phyloP scores from a whole-genome alignment of 2,888 invertebrate genomes.

The Mesorhabditis sp. region DNA sequence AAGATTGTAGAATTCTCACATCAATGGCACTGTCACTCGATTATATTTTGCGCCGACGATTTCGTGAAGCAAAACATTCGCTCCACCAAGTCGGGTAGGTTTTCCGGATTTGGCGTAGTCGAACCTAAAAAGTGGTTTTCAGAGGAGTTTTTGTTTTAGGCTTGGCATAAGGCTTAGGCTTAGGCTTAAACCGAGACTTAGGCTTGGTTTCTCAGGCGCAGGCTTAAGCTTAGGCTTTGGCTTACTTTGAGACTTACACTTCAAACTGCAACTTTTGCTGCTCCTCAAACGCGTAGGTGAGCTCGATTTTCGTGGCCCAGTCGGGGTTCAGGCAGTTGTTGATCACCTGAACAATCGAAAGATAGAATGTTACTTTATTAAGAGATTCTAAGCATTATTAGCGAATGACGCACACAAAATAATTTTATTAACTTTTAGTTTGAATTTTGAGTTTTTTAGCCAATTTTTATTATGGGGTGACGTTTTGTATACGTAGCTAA shows the following conservation, averaged over 20 bases:
- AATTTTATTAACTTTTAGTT: too few species aligned
- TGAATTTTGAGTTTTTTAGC: too few species aligned
- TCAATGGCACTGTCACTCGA: slow-evolving; percentile 32
- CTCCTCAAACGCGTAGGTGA: slow-evolving; percentile 67
- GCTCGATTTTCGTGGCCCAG: slow-evolving; percentile 64
- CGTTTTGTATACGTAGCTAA: too few species aligned
- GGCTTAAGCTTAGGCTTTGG: neutral
- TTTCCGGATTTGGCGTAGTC: slow-evolving; percentile 22
- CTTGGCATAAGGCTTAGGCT: neutral
- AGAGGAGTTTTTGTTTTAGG: too few species aligned
- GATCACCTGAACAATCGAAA: slow-evolving; percentile 58
- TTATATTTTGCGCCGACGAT: slow-evolving; percentile 43
- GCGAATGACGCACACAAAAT: neutral
- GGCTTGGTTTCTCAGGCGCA: neutral
- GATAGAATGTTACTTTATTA: neutral
- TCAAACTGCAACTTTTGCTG: slow-evolving; percentile 65
- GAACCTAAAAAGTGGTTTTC: slow-evolving; percentile 14
- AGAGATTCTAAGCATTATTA: neutral
- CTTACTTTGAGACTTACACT: slow-evolving; percentile 48
- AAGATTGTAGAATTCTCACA: slow-evolving; percentile 11
- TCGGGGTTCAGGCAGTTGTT: slow-evolving; percentile 63
- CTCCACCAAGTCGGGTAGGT: slow-evolving; percentile 18
- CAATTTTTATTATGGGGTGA: too few species aligned
- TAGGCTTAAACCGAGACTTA: neutral
- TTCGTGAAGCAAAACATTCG: slow-evolving; percentile 35